Conservation (phyloP, 2,797 vertebrate species). For the Jordanella pulchra region DNA sequence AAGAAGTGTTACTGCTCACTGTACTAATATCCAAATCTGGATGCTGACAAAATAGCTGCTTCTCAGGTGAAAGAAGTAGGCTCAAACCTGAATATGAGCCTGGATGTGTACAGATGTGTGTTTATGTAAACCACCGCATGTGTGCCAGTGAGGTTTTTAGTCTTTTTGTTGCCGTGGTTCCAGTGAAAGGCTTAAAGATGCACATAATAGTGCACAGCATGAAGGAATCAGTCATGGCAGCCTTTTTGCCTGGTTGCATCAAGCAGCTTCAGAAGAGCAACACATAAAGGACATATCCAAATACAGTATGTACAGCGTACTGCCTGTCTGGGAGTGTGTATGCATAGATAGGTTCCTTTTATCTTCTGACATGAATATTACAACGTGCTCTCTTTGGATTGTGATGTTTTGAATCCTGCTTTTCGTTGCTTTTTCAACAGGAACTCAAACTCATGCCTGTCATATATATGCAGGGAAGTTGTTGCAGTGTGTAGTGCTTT, state of each 20-base stretch:
- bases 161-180: conserved; percentile 45
- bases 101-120: conserved; percentile 1
- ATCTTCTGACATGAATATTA: conserved; percentile 36
- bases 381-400: conserved; percentile 19
- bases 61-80: not conserved
- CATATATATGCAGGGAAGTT: not conserved
- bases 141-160: conserved; percentile 18
- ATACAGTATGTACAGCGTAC: conserved; percentile 29
- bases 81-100: not conserved
- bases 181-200: conserved; percentile 50
- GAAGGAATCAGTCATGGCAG: conserved; percentile 62
- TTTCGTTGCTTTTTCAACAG: conserved; percentile 1
- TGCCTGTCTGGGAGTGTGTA: conserved; percentile 24
- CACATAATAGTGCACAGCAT: conserved; percentile 59
- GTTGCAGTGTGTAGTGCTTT: conserved; percentile 4
- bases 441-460: conserved; percentile 4
- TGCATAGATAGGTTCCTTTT: conserved; percentile 13
- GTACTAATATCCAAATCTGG: conserved; percentile 41
- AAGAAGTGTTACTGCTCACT: conserved; percentile 52
- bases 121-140: not conserved
- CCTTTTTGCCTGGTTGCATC: conserved; percentile 51
- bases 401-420: not conserved
- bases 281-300: conserved; percentile 28
- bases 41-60: conserved; percentile 23
- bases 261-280: conserved; percentile 39